Evolutionary conservation across 92 coral and sea anemone genomes (phyloP).

Genomic region (Diadumene lineata): DNA sequence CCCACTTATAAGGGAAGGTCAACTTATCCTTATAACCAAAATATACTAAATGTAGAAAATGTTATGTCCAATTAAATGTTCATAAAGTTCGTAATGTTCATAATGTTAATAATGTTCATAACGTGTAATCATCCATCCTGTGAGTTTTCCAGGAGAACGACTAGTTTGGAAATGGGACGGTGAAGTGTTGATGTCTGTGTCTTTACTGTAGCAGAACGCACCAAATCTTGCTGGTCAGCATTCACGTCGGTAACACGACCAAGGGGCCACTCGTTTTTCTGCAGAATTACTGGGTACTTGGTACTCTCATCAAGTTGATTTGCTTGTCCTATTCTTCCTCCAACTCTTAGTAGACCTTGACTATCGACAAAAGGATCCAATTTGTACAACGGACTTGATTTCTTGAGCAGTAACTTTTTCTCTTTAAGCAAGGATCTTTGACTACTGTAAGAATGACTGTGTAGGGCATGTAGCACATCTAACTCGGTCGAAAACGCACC

Average conservation of each 20-base stretch:
- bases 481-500: background rate
- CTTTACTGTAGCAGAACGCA: background rate
- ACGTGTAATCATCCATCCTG: background rate
- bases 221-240: background rate
- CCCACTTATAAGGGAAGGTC: background rate
- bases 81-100: background rate
- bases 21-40: background rate
- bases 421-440: background rate
- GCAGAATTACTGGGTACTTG: constrained; percentile 24
- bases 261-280: background rate
- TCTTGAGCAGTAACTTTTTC: background rate
- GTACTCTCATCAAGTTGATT: constrained; percentile 15
- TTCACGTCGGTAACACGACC: background rate
- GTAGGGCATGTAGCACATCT: background rate
- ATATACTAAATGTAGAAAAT: no score
- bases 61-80: background rate
- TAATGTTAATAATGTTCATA: background rate
- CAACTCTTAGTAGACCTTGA: constrained; percentile 10
- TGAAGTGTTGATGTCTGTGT: background rate
- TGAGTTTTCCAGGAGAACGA: background rate
- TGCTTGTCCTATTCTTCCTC: constrained; percentile 28
- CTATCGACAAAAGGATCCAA: background rate
- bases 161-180: background rate
- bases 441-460: no score
- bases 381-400: background rate